Base-by-base conservation (phyloP, 1,140 invertebrate genomes). In the Rhyzopertha dominica region DNA sequence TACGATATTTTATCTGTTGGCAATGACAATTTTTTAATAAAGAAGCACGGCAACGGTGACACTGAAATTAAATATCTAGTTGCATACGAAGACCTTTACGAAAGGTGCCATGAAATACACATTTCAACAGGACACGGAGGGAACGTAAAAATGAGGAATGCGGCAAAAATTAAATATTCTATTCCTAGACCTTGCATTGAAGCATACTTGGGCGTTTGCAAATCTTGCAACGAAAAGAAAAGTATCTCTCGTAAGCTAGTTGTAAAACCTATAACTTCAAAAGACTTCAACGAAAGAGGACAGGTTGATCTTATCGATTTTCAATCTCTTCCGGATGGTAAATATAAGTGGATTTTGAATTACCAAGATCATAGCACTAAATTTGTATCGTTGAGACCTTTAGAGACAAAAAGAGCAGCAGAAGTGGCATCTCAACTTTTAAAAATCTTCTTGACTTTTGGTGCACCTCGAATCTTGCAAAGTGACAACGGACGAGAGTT, bases 301-400 rank as follows among this genome's bases (percentile, higher is more conserved):
- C 62, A 66, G 52, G 44, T 63, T n/a, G 62, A 68, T 47, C 35
- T 63, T 7, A n/a, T n/a, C n/a, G 56, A 65, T 41, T 26, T 56
- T 23, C 63, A 66, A 43, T 54, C 56, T 26, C 51, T 49, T 20
- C 47, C 59, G 17, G 61, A 66, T 56, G 55, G 52, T 20, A 46
- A 61, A 3, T 67, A 35, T 36, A 59, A 59, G 34, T 69, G 53
- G 39, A 42, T 70, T 37, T 25, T 70, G 12, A 53, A 68, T 10
- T 73, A 72, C 31, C 68, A 72, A 58, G 65, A 72, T 47, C 62
- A 71, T 49, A 53, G 62, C 5, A 71, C 66, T n/a, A 73, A 71
- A 56, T 71, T 69, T 58, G 49, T 61, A 36, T 43, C 60, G 45
- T 49, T 72, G 7, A 53, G 61, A 19, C 56, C 67, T 13, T 42